A percentile compares a stretch with the other conserved stretches of the same genome.
phyloP scores from a whole-genome alignment of 1,140 invertebrate genomes.

The Eubasilissa regina region DNA sequence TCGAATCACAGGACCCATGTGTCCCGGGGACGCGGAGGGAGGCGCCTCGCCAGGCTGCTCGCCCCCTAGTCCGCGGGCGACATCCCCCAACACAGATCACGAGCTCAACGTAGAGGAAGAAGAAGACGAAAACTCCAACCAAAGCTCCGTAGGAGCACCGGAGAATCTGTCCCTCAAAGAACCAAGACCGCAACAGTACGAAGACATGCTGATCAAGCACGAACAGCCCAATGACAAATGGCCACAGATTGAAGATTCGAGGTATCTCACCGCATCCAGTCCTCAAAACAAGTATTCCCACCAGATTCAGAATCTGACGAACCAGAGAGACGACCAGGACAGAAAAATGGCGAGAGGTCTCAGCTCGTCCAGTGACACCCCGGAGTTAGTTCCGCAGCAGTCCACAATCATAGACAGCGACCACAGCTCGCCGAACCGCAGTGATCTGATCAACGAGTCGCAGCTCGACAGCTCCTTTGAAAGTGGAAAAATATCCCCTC shows the following conservation, averaged over 20 bases:
- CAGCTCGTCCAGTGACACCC: constrained; percentile 53
- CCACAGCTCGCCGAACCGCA: constrained; percentile 56
- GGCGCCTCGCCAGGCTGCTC: constrained; percentile 63
- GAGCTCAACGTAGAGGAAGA: constrained; percentile 70
- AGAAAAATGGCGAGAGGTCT: constrained; percentile 52
- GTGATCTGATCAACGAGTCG: constrained; percentile 56
- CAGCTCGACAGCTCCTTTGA: constrained; percentile 58
- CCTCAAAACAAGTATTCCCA: constrained; percentile 56
- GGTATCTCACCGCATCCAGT: constrained; percentile 46
- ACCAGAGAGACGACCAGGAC: constrained; percentile 37
- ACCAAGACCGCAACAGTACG: constrained; percentile 63
- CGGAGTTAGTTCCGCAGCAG: constrained; percentile 53
- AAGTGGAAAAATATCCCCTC: constrained; percentile 57
- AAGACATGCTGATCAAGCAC: constrained; percentile 63
- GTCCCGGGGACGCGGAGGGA: constrained; percentile 62
- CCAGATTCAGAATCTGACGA: constrained; percentile 56
- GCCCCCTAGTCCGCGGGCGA: constrained; percentile 61
- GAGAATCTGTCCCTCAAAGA: constrained; percentile 72
- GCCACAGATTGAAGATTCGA: constrained; percentile 59
- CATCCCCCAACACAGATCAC: constrained; percentile 67
- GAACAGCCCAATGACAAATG: constrained; percentile 67
- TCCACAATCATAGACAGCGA: constrained; percentile 55
- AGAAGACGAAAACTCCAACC: constrained; percentile 68
- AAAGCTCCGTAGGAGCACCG: constrained; percentile 67
- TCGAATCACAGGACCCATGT: constrained; percentile 45